phyloP scores from a whole-genome alignment of 1,140 invertebrate genomes.

The Aphelenchoides besseyi region DNA sequence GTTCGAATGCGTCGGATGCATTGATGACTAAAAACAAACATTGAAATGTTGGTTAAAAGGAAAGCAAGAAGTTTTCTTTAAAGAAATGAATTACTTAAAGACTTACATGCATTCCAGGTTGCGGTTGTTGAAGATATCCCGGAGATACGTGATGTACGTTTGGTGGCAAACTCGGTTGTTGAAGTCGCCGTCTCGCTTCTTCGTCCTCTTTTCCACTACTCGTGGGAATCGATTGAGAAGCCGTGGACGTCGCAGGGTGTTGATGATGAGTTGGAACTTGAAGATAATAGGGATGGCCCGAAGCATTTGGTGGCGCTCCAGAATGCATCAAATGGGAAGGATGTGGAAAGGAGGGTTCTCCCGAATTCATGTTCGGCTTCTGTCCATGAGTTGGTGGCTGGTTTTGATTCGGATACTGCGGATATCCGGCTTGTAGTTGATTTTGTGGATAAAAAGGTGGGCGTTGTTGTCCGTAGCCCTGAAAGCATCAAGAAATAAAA shows the following conservation, averaged over 20 bases:
- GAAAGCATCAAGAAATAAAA: neutral
- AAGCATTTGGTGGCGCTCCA: neutral
- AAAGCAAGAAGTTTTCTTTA: neutral
- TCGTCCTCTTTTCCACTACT: conserved; percentile 1
- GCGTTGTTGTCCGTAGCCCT: conserved; percentile 1
- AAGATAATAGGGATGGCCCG: conserved; percentile 19
- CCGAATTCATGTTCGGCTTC: conserved; percentile 8
- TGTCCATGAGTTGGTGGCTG: conserved; percentile 23
- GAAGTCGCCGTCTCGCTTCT: neutral
- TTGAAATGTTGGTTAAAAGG: neutral
- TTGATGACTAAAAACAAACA: neutral
- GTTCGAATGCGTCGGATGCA: neutral
- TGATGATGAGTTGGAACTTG: conserved; percentile 17
- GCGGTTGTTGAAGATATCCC: too few species aligned
- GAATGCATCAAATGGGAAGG: neutral
- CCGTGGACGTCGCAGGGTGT: too few species aligned
- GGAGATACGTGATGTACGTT: conserved; percentile 13
- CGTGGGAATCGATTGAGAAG: too few species aligned
- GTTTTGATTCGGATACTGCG: conserved; percentile 33
- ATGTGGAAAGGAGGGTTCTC: neutral
- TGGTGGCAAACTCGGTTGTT: neutral
- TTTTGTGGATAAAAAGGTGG: neutral
- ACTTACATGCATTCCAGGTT: conserved; percentile 7
- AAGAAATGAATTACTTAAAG: too few species aligned
- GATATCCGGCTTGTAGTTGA: too few species aligned